A percentile compares a stretch with the other conserved stretches of the same genome.
Evolutionary conservation across 2,113 vertebrate species (phyloP).

Genomic region (Apodemus sylvaticus): DNA sequence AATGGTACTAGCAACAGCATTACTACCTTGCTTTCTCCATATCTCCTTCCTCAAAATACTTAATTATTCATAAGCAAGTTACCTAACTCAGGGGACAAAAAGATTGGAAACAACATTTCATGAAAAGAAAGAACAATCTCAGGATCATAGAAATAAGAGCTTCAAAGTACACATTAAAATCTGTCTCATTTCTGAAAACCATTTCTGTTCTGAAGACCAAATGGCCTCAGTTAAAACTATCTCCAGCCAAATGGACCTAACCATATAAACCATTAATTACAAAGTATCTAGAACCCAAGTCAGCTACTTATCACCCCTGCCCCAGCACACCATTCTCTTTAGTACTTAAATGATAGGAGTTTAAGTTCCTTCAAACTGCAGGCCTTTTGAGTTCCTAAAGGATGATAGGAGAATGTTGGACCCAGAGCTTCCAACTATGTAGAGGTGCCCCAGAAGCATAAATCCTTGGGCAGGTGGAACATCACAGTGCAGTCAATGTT

Average conservation of each 20-base stretch:
- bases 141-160: not conserved
- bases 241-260: not conserved
- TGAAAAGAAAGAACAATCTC: not conserved
- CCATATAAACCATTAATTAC: not conserved
- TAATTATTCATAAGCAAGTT: rapidly evolving
- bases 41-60: not conserved
- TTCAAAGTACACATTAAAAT: not conserved
- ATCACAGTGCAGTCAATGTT: not conserved
- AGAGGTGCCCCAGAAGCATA: not conserved
- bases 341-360: too few relatives aligned
- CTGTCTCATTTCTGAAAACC: not conserved
- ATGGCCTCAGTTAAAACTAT: rapidly evolving
- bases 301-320: not conserved
- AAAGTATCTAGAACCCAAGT: not conserved
- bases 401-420: not conserved
- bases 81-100: not conserved
- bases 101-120: not conserved
- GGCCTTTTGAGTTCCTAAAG: not conserved
- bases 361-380: not conserved
- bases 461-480: not conserved
- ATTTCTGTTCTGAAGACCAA: not conserved
- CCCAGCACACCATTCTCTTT: not conserved
- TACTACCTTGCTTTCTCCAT: rapidly evolving
- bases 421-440: too few relatives aligned
- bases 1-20: too few relatives aligned